Conservation (phyloP, 2,113 vertebrate species). For the Aegithalos caudatus region DNA sequence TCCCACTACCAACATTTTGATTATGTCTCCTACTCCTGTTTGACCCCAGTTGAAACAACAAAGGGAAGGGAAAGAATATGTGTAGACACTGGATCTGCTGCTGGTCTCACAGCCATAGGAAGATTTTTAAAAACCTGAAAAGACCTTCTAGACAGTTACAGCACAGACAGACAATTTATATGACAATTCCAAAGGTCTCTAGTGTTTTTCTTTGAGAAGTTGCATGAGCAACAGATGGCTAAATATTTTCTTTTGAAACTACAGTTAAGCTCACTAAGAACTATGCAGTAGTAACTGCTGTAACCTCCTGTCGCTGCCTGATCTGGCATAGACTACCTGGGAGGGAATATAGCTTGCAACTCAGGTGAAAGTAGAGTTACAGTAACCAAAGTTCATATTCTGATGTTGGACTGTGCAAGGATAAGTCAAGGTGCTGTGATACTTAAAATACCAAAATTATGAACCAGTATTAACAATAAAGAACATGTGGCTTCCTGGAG, state of each 20-base stretch:
- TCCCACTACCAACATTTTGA: neutral
- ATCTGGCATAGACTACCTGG: neutral
- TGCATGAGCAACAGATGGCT: neutral
- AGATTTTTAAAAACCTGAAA: neutral
- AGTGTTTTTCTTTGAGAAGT: neutral
- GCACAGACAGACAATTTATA: neutral
- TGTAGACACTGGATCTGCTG: neutral
- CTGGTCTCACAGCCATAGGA: neutral
- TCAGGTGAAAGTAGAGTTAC: neutral
- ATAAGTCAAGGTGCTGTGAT: neutral
- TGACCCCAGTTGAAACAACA: neutral
- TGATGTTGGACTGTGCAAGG: neutral
- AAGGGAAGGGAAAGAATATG: neutral
- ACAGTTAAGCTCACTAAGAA: neutral
- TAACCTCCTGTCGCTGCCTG: neutral
- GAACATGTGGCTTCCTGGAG: neutral
- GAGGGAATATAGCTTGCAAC: neutral
- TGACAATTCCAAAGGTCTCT: neutral
- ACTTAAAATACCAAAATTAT: neutral
- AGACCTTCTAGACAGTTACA: neutral
- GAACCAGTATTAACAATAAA: neutral
- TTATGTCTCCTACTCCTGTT: neutral
- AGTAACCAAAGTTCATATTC: neutral
- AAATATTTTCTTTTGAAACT: neutral
- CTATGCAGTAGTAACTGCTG: neutral